These are phyloP conservation scores for Sclerodermus sp. DNA, from an alignment of 2,888 invertebrate genomes.

Conservation along the genomic window DNA sequence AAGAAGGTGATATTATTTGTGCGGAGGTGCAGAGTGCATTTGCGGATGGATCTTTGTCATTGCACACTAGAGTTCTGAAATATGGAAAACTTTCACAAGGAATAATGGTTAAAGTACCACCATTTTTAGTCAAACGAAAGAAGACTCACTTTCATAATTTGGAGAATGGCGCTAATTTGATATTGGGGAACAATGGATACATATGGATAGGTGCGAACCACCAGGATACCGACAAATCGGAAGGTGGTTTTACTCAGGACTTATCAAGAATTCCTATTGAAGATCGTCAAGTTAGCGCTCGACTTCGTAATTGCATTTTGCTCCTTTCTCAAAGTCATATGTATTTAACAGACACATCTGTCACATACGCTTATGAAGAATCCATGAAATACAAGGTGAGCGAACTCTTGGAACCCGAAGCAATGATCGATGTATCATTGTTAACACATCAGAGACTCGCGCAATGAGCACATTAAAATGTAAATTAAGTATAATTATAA, in stretches of 20 bases:
- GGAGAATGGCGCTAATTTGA: conserved; percentile 87
- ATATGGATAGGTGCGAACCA: conserved; percentile 86
- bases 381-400: conserved; percentile 78
- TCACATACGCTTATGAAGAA: conserved; percentile 87
- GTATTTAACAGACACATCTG: conserved; percentile 89
- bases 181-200: conserved; percentile 95
- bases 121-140: conserved; percentile 86
- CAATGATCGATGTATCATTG: conserved; percentile 81
- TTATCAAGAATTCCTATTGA: conserved; percentile 66
- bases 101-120: conserved; percentile 84
- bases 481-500: background rate
- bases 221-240: conserved; percentile 66
- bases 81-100: conserved; percentile 97
- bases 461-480: conserved; percentile 7
- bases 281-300: conserved; percentile 83
- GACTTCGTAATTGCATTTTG: conserved; percentile 87
- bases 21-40: conserved; percentile 95
- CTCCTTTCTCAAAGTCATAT: conserved; percentile 85
- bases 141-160: conserved; percentile 96
- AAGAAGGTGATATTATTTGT: conserved; percentile 95
- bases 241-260: conserved; percentile 78
- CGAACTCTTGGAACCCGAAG: conserved; percentile 81
- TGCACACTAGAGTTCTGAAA: conserved; percentile 94
- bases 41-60: conserved; percentile 86
- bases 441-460: conserved; percentile 73